phyloP scores from a whole-genome alignment of 1,140 invertebrate genomes.

The Drosophila elegans region DNA sequence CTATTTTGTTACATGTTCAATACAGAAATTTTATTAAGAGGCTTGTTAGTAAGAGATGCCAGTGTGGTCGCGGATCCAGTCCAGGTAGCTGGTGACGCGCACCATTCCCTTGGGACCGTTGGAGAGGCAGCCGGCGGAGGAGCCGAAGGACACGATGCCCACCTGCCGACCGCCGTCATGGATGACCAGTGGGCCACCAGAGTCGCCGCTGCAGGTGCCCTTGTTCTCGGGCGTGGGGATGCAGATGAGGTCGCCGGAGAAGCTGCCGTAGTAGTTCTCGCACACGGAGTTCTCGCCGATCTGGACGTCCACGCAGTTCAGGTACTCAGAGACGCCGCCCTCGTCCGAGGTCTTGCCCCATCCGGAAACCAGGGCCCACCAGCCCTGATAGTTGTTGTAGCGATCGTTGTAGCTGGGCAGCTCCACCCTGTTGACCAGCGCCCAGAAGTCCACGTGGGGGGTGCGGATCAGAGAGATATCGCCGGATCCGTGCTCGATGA shows the following conservation, averaged over 20 bases:
- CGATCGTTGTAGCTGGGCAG: slow-evolving; percentile 43
- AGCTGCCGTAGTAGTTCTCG: slow-evolving; percentile 24
- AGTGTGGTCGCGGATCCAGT: slow-evolving; percentile 85
- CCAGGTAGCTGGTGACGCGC: slow-evolving; percentile 85
- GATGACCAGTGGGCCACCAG: slow-evolving; percentile 85
- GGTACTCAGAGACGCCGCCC: slow-evolving; percentile 11
- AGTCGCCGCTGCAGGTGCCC: slow-evolving; percentile 85
- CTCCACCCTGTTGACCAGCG: slow-evolving; percentile 48
- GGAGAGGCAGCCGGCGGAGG: slow-evolving; percentile 40
- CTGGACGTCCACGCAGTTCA: slow-evolving; percentile 47
- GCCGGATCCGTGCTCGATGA: slow-evolving; percentile 23
- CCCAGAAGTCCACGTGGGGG: slow-evolving; percentile 35
- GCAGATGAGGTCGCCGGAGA: slow-evolving; percentile 52
- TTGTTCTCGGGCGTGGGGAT: slow-evolving; percentile 45
- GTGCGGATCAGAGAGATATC: slow-evolving; percentile 58
- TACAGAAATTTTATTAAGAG: neutral
- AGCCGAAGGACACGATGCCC: slow-evolving; percentile 85
- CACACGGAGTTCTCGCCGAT: slow-evolving; percentile 42
- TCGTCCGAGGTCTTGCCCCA: slow-evolving; percentile 52
- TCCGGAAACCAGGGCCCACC: slow-evolving; percentile 49
- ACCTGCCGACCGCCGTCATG: slow-evolving; percentile 80
- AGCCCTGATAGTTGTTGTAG: slow-evolving; percentile 38
- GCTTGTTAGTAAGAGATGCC: slow-evolving; percentile 43
- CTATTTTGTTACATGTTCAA: neutral
- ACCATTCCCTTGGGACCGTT: slow-evolving; percentile 85